A percentile compares a stretch with the other conserved stretches of the same genome.
Conservation (phyloP, 2,888 invertebrate genomes). For the Octonoba sinensis region DNA sequence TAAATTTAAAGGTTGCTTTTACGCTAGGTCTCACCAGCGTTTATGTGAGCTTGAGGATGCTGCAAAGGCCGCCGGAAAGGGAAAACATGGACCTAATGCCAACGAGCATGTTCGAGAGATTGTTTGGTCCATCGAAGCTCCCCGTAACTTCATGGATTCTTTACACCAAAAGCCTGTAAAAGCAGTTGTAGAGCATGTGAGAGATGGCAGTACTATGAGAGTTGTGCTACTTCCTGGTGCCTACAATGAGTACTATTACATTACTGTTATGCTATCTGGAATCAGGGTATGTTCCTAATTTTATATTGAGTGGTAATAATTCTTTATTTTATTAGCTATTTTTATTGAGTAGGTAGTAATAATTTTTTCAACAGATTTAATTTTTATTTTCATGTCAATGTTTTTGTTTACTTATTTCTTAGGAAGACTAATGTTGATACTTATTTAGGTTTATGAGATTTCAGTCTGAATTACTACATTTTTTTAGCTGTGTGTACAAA, state of each 20-base stretch:
- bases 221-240: constrained; percentile 87
- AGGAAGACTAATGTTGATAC: too few species aligned
- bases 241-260: constrained; percentile 88
- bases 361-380: too few species aligned
- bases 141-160: constrained; percentile 86
- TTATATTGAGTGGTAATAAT: too few species aligned
- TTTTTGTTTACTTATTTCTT: too few species aligned
- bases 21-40: constrained; percentile 71
- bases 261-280: constrained; percentile 93
- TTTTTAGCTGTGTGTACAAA: too few species aligned
- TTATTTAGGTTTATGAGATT: too few species aligned
- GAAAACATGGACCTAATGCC: constrained; percentile 74
- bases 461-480: too few species aligned
- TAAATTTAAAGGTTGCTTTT: too few species aligned
- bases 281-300: constrained; percentile 74
- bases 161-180: constrained; percentile 86
- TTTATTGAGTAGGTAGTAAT: too few species aligned
- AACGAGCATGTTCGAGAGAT: constrained; percentile 83
- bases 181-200: constrained; percentile 96
- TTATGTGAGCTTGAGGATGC: constrained; percentile 89
- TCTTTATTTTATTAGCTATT: too few species aligned
- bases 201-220: constrained; percentile 95
- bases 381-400: too few species aligned
- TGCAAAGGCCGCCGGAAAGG: constrained; percentile 89
- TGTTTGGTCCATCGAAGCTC: constrained; percentile 89